Evolutionary conservation across 2,113 vertebrate species (phyloP), one percentile per base, ranked within the genome.

Genomic region (Formicarius rufipectus): DNA sequence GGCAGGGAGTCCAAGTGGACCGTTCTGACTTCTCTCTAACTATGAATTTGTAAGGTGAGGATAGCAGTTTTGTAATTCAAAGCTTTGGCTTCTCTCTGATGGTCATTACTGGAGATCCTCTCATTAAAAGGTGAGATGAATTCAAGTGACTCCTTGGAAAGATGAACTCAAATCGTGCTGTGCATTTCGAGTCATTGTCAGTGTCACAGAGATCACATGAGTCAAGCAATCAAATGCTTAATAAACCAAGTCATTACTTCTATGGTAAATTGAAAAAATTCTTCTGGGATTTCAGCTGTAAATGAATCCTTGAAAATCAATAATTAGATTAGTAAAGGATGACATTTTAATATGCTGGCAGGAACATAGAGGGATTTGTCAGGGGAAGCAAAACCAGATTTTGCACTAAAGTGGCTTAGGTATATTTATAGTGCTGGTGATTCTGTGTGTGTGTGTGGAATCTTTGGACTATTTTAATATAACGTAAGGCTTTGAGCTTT

Each of bases 251-350:
- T 93, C 84, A 93, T 92, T 74, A 74, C 72, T 89, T 97, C 80
- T 92, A 83, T 67, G 52, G 72, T 45, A 92, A 97, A 95, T 87
- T 87, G 89, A 84, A 93, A 91, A 87, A 82, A 81, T 95, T 92
- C 89, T 96, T 89, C 74, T 91, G 89, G 91, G 95, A 94, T 92
- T 96, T 96, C 69, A 77, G 28, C 68, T 95, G 95, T 81, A 86
- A 97, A 89, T 72, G 75, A 96, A 84, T 95, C 89, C 91, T 87
- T 91, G 86, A 87, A 97, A 95, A 88, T 94, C 90, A 94, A 76
- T 88, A 89, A 93, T 95, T 95, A 92, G 95, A 87, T 96, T 95
- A 93, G 85, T 92, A 94, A 85, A 97, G 92, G 91, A 79, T 91
- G 90, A 94, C 33, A 39, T 96, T 95, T 84, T 90, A 88, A 77